Percentiles rank a stretch among this genome's conserved stretches.
phyloP scores from a whole-genome alignment of 1,140 invertebrate species.

The Neomicropteryx cornuta region DNA sequence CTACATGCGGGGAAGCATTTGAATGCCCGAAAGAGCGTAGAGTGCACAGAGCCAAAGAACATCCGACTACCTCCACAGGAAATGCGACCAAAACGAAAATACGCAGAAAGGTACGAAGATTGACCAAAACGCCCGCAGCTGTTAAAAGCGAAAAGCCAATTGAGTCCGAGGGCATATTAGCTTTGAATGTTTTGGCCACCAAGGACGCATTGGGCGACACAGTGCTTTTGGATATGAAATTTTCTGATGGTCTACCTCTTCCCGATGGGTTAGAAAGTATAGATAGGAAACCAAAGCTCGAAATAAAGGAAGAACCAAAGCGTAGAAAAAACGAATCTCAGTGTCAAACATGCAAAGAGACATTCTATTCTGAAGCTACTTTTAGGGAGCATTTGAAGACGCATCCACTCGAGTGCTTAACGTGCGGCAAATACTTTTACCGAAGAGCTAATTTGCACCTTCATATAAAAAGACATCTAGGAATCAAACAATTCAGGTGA shows the following conservation, averaged over 20 bases:
- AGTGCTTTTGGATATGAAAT: no score
- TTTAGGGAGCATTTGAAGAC: slow-evolving; percentile 62
- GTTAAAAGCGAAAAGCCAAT: no score
- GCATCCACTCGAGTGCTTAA: slow-evolving; percentile 67
- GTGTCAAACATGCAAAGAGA: slow-evolving; percentile 13
- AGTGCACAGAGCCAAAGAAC: slow-evolving; percentile 44
- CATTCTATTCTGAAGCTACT: slow-evolving; percentile 41
- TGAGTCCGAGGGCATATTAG: no score
- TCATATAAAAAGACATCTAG: slow-evolving; percentile 67
- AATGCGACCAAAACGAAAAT: slow-evolving; percentile 7
- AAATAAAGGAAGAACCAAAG: slow-evolving; percentile 8
- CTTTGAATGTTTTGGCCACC: no score
- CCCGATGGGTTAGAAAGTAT: no score
- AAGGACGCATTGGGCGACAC: no score
- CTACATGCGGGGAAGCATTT: slow-evolving; percentile 48
- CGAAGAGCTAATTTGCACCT: slow-evolving; percentile 58
- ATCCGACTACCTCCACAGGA: no score
- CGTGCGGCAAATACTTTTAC: slow-evolving; percentile 69
- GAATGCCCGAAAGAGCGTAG: slow-evolving; percentile 52
- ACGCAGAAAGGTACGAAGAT: slow-evolving; percentile 15
- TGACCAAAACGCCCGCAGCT: no score
- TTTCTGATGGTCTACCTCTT: no score
- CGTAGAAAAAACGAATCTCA: slow-evolving; percentile 8
- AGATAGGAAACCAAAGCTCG: slow-evolving; percentile 11
- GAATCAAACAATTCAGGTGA: slow-evolving; percentile 58